Percentiles rank a stretch among this genome's conserved stretches.
These are phyloP conservation scores for Onthophagus sagittarius DNA, from an alignment of 2,888 invertebrate species.

Conservation along the genomic window DNA sequence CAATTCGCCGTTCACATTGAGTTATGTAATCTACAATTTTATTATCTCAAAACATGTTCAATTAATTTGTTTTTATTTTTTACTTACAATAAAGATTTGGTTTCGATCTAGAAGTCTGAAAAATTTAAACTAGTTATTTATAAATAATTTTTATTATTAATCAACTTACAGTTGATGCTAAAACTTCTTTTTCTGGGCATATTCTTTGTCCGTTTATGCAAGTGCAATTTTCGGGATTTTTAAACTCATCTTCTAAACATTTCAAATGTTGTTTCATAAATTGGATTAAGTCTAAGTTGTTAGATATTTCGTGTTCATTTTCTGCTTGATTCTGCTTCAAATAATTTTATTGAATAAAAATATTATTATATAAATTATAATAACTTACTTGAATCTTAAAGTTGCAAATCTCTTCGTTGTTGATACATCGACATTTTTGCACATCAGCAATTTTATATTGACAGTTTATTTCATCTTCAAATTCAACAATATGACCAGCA, in stretches of 20 bases:
- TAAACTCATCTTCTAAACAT: not conserved
- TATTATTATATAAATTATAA: not conserved
- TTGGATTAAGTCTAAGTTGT: not conserved
- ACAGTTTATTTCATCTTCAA: not conserved
- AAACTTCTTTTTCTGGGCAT: not conserved
- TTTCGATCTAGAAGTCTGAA: not conserved
- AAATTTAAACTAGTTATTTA: not conserved
- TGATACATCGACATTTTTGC: not conserved
- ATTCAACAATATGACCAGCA: not conserved
- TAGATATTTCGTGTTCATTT: not conserved
- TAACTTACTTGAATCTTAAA: not conserved
- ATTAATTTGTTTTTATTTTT: not conserved
- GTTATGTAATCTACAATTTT: not conserved
- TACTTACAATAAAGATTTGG: not conserved
- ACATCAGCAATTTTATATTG: not conserved
- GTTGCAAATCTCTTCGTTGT: not conserved
- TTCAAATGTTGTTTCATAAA: not conserved
- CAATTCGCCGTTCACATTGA: not conserved
- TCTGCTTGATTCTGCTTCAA: not conserved
- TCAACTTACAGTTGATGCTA: not conserved
- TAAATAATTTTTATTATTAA: not conserved
- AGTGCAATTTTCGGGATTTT: not conserved
- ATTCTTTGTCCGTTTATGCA: not conserved
- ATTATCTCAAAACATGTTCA: not conserved
- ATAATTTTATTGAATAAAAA: not conserved